Evolutionary conservation across 92 coral and sea anemone species (phyloP).

Genomic region (Bergia sp.): DNA sequence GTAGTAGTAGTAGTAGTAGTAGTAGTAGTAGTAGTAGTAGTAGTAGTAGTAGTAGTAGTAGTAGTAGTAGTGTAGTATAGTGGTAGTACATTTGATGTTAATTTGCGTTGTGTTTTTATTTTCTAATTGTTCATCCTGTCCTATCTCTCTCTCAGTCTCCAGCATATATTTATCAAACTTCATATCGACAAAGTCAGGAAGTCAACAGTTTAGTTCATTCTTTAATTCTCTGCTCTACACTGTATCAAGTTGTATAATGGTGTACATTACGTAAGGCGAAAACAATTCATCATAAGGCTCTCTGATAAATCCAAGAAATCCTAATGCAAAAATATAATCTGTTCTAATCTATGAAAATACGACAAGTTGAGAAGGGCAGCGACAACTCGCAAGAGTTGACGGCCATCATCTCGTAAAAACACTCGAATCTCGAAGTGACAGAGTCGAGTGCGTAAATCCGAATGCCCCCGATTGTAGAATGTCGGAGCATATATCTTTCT

Average conservation of each 20-base stretch:
- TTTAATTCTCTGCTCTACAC: slow-evolving; percentile 22
- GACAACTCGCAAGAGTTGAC: not conserved
- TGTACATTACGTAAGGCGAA: slow-evolving; percentile 5
- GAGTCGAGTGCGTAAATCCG: slow-evolving; percentile 25
- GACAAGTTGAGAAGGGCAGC: slow-evolving; percentile 27
- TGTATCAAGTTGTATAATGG: slow-evolving; percentile 10
- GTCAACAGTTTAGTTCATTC: slow-evolving; percentile 22
- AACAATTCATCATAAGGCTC: slow-evolving; percentile 19
- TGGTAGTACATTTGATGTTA: slow-evolving; percentile 22
- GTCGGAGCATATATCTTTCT: slow-evolving; percentile 16
- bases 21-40: no score
- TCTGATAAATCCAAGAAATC: slow-evolving; percentile 16
- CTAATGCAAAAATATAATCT: not conserved
- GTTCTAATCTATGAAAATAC: not conserved
- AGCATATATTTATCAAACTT: not conserved
- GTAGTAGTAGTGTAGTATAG: no score
- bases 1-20: no score
- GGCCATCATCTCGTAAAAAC: slow-evolving; percentile 12
- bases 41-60: no score
- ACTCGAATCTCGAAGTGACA: slow-evolving; percentile 5
- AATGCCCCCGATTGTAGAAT: not conserved
- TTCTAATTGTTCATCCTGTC: slow-evolving; percentile 12
- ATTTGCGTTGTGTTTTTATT: slow-evolving; percentile 10
- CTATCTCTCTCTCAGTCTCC: slow-evolving; percentile 22
- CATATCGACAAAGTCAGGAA: slow-evolving; percentile 19